Evolutionary conservation across 2,888 invertebrate genomes (phyloP).

Genomic region (Monochamus alternatus): DNA sequence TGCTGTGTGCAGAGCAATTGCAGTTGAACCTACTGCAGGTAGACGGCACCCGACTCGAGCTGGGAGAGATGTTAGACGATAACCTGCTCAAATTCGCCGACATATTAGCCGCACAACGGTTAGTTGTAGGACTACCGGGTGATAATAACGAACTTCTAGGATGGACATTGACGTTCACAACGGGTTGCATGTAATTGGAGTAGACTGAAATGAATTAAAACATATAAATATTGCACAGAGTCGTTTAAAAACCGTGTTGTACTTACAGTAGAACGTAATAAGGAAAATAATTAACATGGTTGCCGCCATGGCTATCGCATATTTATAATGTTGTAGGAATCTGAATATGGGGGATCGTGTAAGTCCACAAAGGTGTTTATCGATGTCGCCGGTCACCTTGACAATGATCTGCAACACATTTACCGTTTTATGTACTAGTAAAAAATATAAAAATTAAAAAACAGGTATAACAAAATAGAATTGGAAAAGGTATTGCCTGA

Average conservation of each 20-base stretch:
- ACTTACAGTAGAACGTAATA: slow-evolving; percentile 67
- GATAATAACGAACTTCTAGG: slow-evolving; percentile 40
- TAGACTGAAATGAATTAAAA: slow-evolving; percentile 61
- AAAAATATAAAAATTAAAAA: too few relatives aligned
- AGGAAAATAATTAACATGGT: slow-evolving; percentile 65
- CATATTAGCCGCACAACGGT: slow-evolving; percentile 38
- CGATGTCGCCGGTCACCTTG: slow-evolving; percentile 53
- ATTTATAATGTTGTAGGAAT: slow-evolving; percentile 59
- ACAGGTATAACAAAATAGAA: too few relatives aligned
- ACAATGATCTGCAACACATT: slow-evolving; percentile 54
- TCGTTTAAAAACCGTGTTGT: neutral
- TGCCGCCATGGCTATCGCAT: slow-evolving; percentile 56
- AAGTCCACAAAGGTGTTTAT: slow-evolving; percentile 51
- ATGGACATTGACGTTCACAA: slow-evolving; percentile 66
- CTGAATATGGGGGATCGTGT: slow-evolving; percentile 55
- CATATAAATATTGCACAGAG: neutral
- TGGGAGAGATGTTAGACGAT: slow-evolving; percentile 1
- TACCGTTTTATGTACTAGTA: too few relatives aligned
- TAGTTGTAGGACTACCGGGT: neutral
- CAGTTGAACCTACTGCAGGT: slow-evolving; percentile 39
- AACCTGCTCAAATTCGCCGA: slow-evolving; percentile 3
- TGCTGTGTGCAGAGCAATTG: slow-evolving; percentile 35
- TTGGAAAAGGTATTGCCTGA: too few relatives aligned
- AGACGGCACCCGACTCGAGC: slow-evolving; percentile 14
- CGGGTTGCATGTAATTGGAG: slow-evolving; percentile 66